phyloP scores from a whole-genome alignment of 2,113 vertebrate species.

The Calidris pugnax region DNA sequence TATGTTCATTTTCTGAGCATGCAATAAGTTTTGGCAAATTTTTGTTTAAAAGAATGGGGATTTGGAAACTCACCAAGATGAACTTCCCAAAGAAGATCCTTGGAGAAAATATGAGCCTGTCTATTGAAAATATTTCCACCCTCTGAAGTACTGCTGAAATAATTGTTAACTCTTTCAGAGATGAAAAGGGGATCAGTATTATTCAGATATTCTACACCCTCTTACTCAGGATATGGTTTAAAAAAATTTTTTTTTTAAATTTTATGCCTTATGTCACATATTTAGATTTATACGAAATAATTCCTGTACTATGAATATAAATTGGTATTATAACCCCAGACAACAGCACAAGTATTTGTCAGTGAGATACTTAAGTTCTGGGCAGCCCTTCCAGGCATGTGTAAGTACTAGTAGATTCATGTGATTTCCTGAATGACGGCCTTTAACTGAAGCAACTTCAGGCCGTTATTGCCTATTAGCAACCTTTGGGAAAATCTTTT shows the following conservation, averaged over 20 bases:
- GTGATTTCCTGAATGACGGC: background rate
- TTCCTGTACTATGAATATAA: background rate
- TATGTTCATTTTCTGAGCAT: slow-evolving; percentile 49
- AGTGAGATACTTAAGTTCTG: background rate
- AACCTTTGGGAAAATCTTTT: background rate
- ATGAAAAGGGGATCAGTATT: slow-evolving; percentile 54
- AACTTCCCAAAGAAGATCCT: slow-evolving; percentile 61
- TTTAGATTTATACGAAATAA: background rate
- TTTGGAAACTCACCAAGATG: slow-evolving; percentile 63
- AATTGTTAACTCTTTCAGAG: slow-evolving; percentile 62
- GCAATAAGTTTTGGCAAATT: slow-evolving; percentile 43
- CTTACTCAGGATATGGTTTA: slow-evolving; percentile 10
- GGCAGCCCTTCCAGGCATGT: background rate
- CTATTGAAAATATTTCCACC: slow-evolving; percentile 64
- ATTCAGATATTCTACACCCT: slow-evolving; percentile 48
- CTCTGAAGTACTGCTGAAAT: slow-evolving; percentile 65
- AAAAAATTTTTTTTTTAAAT: no score
- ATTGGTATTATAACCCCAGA: background rate
- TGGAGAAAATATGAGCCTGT: slow-evolving; percentile 64
- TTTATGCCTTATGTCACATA: background rate
- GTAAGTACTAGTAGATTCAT: background rate
- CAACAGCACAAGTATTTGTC: background rate
- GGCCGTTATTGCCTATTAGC: background rate
- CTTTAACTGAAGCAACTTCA: background rate
- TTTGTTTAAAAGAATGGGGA: slow-evolving; percentile 55